Conservation (phyloP, 2,888 invertebrate species). For the Andrena haemorrhoa region DNA sequence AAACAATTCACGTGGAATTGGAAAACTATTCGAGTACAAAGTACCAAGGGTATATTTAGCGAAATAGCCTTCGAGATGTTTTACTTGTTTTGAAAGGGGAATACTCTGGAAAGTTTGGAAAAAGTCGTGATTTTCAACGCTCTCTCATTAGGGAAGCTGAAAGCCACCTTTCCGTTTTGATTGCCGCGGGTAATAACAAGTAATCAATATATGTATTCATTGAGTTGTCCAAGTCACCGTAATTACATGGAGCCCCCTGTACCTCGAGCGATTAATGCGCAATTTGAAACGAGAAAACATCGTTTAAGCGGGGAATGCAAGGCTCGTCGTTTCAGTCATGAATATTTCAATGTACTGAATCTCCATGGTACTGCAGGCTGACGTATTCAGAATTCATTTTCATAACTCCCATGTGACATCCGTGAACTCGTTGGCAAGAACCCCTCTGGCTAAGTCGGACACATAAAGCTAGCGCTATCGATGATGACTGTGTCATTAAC, state of each 20-base stretch:
- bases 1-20: too few species aligned
- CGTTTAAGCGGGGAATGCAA: not conserved
- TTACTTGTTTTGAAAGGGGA: too few species aligned
- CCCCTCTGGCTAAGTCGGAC: slow-evolving; percentile 5
- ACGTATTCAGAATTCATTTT: slow-evolving; percentile 20
- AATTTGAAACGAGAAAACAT: slow-evolving; percentile 6
- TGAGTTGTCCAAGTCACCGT: slow-evolving; percentile 6
- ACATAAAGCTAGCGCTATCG: slow-evolving; percentile 8
- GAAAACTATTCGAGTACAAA: too few species aligned
- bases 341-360: slow-evolving; percentile 14
- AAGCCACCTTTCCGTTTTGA: not conserved
- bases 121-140: not conserved
- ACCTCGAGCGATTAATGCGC: not conserved
- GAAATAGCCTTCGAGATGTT: too few species aligned
- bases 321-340: not conserved
- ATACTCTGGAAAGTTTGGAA: not conserved
- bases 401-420: slow-evolving; percentile 5
- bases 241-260: slow-evolving; percentile 5
- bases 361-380: not conserved
- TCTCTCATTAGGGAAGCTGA: not conserved
- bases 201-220: slow-evolving; percentile 5
- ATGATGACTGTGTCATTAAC: slow-evolving; percentile 20
- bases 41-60: too few species aligned
- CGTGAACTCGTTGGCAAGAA: not conserved
- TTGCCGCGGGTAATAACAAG: not conserved